Evolutionary conservation across 2,797 vertebrate genomes (phyloP).

Genomic region (Coilia nasus): DNA sequence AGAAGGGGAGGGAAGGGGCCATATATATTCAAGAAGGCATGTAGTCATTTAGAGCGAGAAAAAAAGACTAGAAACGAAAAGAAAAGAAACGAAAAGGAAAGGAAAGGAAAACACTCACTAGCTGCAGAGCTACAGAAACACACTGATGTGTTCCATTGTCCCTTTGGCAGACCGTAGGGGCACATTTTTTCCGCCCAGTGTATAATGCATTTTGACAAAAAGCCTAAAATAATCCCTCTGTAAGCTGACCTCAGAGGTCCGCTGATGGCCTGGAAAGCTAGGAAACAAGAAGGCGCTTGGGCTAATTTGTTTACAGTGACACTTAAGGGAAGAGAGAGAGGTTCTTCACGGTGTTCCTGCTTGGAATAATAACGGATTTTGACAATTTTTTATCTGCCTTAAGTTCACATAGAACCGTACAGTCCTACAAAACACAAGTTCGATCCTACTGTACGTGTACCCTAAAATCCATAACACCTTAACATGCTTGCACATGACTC

Average conservation of each 20-base stretch:
- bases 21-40: constrained; percentile 12
- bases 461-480: no score
- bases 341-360: not conserved
- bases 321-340: not conserved
- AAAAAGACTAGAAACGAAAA: not conserved
- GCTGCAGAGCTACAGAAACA: constrained; percentile 39
- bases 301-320: not conserved
- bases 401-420: not conserved
- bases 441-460: no score
- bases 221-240: not conserved
- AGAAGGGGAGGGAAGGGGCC: constrained; percentile 9
- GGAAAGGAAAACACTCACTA: constrained; percentile 9
- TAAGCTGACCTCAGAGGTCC: not conserved
- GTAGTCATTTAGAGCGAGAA: constrained; percentile 28
- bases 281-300: not conserved
- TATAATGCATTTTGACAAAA: constrained; percentile 34
- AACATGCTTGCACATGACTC: no score
- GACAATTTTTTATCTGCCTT: not conserved
- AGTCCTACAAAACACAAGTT: not conserved
- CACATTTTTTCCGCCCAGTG: constrained; percentile 10
- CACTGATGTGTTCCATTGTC: constrained; percentile 33
- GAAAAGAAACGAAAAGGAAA: no score
- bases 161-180: constrained; percentile 25
- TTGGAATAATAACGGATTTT: not conserved
- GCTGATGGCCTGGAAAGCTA: not conserved